Base-by-base conservation (phyloP, 1,140 invertebrate species). In the Tetramorium parvispinum region DNA sequence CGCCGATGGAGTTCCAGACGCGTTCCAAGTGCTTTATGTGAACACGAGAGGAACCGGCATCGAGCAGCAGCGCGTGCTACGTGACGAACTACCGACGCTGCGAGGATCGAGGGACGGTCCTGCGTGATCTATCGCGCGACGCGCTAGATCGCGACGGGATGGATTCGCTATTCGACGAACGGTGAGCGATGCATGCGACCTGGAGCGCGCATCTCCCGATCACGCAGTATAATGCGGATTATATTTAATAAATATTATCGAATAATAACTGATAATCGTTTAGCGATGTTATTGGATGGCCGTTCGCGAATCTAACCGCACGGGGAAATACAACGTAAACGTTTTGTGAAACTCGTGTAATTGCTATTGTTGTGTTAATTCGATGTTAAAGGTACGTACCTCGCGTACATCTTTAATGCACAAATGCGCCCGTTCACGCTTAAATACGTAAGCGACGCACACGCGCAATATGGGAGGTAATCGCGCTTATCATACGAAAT, bases 21-120 rank as follows among this genome's bases (percentile, higher is more conserved):
- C 93, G 93, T 78, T 92, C 94, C 51, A 95, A 95, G 85, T 94
- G 93, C 91, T 95, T 92, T 87, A 94, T 95, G 92, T 95, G 92
- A 95, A 93, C 13, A 59, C 49, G n/a, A 24, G 49, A 66, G n/a
- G n/a, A 27, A 18, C 3, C 32, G n/a, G 63, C 21, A 27, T 49
- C 43, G 37, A 70, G n/a, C n/a, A 18, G 65, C 51, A 73, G 51
- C 18, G 27, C 40, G 40, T 68, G 65, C 37, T 49, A 68, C 59
- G 49, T 18, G 65, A 79, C 76, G 75, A 65, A 8, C 32, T 32
- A 32, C 24, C 27, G 53, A 32, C 53, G 32, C 11, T 7, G 18
- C 40, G 79, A 11, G 21, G 65, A 71, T n/a, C 37, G 21, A 16
- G 32, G 32, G 32, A 68, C 10, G 63, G 70, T 70, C 13, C 46